Percentiles rank a stretch among this genome's conserved stretches.
phyloP scores from a whole-genome alignment of 2,113 vertebrate species.

The Eublepharis macularius region DNA sequence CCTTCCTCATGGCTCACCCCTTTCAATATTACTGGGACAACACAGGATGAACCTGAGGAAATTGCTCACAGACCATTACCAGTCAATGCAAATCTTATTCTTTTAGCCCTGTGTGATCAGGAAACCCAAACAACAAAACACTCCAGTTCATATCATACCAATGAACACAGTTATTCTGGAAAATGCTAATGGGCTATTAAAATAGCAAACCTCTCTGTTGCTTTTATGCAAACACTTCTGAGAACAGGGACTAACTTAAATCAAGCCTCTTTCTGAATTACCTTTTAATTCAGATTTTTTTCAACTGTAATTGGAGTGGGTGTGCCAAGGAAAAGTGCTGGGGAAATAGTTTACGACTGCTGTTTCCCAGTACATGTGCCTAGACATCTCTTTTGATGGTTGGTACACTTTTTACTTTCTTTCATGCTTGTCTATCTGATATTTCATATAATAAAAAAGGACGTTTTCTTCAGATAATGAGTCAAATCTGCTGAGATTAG shows the following conservation, averaged over 20 bases:
- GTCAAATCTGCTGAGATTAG: conserved; percentile 63
- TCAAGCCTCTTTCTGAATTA: not conserved
- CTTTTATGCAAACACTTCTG: not conserved
- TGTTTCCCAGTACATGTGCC: conserved; percentile 5
- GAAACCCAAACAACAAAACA: not conserved
- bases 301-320: not conserved
- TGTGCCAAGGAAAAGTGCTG: not conserved
- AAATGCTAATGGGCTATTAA: not conserved
- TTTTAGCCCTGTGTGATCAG: not conserved
- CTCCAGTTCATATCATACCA: not conserved
- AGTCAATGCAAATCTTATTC: not conserved
- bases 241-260: not conserved
- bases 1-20: too few relatives aligned
- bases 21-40: too few relatives aligned
- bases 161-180: not conserved
- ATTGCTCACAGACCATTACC: not conserved
- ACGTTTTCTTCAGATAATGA: conserved; percentile 66
- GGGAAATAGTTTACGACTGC: not conserved
- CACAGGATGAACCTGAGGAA: not conserved
- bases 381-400: conserved; percentile 14
- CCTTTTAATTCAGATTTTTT: not conserved
- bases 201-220: not conserved
- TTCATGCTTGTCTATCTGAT: conserved; percentile 41
- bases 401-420: not conserved
- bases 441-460: conserved; percentile 47